Conservation (phyloP, 1,140 invertebrate species). For the Limonius californicus region DNA sequence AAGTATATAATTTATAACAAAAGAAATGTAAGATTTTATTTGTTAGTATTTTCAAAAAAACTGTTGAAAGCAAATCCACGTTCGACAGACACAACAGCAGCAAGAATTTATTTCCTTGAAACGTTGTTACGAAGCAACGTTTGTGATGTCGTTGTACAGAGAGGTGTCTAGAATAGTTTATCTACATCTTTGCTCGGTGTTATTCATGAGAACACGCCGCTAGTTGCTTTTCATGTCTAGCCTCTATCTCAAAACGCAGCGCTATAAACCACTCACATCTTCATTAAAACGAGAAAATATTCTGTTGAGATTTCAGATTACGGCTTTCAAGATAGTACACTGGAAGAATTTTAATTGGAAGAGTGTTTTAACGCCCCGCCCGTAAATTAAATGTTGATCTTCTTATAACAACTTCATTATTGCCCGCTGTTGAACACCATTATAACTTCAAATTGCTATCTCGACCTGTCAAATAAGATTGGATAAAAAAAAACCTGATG, state of each 20-base stretch:
- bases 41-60: too few species aligned
- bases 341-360: not conserved
- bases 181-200: not conserved
- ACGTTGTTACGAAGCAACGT: not conserved
- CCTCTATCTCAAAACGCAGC: not conserved
- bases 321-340: not conserved
- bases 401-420: not conserved
- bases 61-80: too few species aligned
- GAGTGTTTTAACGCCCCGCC: not conserved
- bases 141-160: not conserved
- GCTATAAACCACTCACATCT: conserved; percentile 1
- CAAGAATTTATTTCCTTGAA: too few species aligned
- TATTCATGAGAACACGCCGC: not conserved
- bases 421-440: not conserved
- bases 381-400: not conserved
- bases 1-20: too few species aligned
- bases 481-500: too few species aligned
- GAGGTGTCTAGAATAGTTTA: not conserved
- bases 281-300: not conserved
- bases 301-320: not conserved
- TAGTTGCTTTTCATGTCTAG: not conserved
- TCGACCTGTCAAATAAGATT: too few species aligned
- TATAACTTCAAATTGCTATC: too few species aligned
- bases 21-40: too few species aligned
- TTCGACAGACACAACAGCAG: too few species aligned